phyloP scores from a whole-genome alignment of 2,888 invertebrate genomes.

The Acrobasis repandana region DNA sequence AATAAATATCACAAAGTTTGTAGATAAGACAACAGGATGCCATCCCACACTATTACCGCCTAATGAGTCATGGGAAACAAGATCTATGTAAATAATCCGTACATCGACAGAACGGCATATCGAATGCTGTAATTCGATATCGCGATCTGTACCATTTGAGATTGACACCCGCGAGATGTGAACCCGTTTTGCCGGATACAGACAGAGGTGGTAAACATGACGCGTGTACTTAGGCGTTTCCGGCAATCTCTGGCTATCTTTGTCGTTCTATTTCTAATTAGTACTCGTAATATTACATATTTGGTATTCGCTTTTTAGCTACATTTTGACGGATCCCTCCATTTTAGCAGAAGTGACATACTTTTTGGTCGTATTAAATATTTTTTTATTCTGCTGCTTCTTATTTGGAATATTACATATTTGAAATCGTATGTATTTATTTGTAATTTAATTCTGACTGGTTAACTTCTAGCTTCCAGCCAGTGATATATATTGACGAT shows the following conservation, averaged over 20 bases:
- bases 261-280: constrained; percentile 15
- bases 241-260: constrained; percentile 13
- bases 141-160: constrained; percentile 51
- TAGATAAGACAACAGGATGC: constrained; percentile 1
- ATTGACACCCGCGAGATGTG: constrained; percentile 36
- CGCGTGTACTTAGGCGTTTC: constrained; percentile 1
- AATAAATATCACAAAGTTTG: not conserved
- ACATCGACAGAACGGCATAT: constrained; percentile 51
- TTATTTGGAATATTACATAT: not conserved
- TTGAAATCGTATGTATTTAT: constrained; percentile 6
- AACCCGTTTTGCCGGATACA: constrained; percentile 47
- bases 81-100: constrained; percentile 46
- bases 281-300: constrained; percentile 4
- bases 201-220: constrained; percentile 46
- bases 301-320: not conserved
- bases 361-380: not conserved
- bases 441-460: constrained; percentile 1
- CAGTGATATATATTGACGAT: not conserved
- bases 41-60: constrained; percentile 13
- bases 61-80: constrained; percentile 51
- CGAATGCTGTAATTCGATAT: constrained; percentile 52
- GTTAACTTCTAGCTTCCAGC: not conserved
- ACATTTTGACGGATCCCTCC: too few species aligned
- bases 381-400: constrained; percentile 1
- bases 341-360: too few species aligned